These are phyloP conservation scores for Carassius gibelio DNA, from an alignment of 2,113 vertebrate species.

Conservation along the genomic window DNA sequence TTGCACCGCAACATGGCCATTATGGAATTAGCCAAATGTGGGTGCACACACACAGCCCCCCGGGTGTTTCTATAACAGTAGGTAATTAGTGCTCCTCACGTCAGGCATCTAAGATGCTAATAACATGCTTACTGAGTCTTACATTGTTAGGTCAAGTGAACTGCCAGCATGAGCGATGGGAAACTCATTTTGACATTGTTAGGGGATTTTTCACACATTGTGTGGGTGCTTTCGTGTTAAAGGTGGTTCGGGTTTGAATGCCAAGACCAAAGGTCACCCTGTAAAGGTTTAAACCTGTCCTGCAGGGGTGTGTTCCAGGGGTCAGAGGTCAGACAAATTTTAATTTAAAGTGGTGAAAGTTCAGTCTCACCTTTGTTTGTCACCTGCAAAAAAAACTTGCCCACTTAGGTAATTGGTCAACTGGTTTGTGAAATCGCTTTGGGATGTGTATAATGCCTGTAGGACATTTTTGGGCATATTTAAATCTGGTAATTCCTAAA, in stretches of 20 bases:
- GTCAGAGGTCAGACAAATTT: slow-evolving; percentile 76
- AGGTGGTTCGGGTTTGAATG: slow-evolving; percentile 63
- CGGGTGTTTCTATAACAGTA: slow-evolving; percentile 37
- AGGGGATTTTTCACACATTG: slow-evolving; percentile 28
- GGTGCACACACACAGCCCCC: slow-evolving; percentile 26
- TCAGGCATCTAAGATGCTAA: slow-evolving; percentile 51
- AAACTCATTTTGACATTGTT: slow-evolving; percentile 35
- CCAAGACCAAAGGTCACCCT: slow-evolving; percentile 55
- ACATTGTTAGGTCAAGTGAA: slow-evolving; percentile 59
- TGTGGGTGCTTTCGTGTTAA: slow-evolving; percentile 54
- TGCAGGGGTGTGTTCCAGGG: slow-evolving; percentile 62
- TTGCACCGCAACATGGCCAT: slow-evolving; percentile 58
- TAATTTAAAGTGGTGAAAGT: slow-evolving; percentile 60
- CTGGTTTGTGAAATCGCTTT: slow-evolving; percentile 56
- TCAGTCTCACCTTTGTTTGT: slow-evolving; percentile 10
- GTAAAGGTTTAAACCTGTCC: slow-evolving; percentile 69
- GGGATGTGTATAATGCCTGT: slow-evolving; percentile 36
- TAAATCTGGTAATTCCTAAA: neutral
- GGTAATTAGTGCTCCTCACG: slow-evolving; percentile 54
- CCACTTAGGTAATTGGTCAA: slow-evolving; percentile 63
- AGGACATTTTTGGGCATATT: slow-evolving; percentile 15
- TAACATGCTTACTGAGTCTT: slow-evolving; percentile 47
- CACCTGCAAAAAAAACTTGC: neutral
- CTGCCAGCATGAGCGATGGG: slow-evolving; percentile 28
- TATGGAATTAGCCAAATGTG: slow-evolving; percentile 41